Conservation (phyloP, 2,797 vertebrate genomes). For the Cuniculus paca region DNA sequence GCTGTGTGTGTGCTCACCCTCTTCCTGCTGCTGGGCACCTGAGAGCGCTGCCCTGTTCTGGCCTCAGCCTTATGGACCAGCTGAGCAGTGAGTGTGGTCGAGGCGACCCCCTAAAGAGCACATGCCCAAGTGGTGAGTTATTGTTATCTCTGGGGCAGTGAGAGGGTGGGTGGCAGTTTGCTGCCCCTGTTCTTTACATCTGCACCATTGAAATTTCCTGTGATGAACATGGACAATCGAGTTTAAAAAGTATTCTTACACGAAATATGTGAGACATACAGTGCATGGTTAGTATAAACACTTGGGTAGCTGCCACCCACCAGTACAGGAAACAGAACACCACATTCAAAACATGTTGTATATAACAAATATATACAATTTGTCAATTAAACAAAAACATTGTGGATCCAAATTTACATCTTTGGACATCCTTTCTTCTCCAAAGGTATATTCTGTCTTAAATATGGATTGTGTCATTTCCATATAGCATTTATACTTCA, state of each 20-base stretch:
- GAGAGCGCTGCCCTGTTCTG: too few species aligned
- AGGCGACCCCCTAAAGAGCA: neutral
- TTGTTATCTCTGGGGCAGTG: neutral
- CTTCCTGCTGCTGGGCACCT: neutral
- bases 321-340: neutral
- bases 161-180: neutral
- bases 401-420: neutral
- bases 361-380: neutral
- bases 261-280: neutral
- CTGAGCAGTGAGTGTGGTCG: neutral
- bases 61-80: neutral
- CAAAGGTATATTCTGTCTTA: constrained; percentile 7
- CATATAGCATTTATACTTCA: neutral
- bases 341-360: neutral
- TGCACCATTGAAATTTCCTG: neutral
- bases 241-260: neutral
- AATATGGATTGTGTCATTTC: neutral
- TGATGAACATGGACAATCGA: neutral
- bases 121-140: neutral
- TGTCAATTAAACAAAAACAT: neutral
- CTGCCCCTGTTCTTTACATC: neutral
- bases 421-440: neutral
- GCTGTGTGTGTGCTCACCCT: too few species aligned
- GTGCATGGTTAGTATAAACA: neutral
- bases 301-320: neutral